Evolutionary conservation across 2,797 vertebrate species (phyloP).

Genomic region (Atherinosoma microstoma): DNA sequence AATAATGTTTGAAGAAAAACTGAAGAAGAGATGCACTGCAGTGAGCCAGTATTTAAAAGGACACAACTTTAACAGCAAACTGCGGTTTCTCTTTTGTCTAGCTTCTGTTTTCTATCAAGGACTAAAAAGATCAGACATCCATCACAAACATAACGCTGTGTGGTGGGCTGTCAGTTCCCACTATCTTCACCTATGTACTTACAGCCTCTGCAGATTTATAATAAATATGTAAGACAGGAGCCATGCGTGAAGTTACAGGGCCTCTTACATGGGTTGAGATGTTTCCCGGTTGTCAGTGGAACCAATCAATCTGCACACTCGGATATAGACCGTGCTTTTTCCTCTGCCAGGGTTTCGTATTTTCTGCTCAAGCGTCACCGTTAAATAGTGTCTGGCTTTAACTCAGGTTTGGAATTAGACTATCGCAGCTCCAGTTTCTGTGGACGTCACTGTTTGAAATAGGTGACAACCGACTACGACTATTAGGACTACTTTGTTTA

Average conservation of each 20-base stretch:
- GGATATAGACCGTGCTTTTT: constrained; percentile 12
- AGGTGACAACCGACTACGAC: not conserved
- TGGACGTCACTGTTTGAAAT: not conserved
- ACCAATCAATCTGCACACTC: constrained; percentile 37
- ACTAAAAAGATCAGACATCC: constrained; percentile 25
- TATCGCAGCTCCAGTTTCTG: constrained; percentile 9
- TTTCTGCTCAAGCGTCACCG: constrained; percentile 13
- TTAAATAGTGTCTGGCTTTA: constrained; percentile 15
- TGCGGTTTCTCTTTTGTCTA: not conserved
- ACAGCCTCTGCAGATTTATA: constrained; percentile 20
- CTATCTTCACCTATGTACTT: not conserved
- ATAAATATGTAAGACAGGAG: constrained; percentile 18
- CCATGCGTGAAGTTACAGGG: constrained; percentile 35
- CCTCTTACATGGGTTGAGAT: constrained; percentile 28
- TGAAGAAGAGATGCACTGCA: not conserved
- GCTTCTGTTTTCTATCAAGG: constrained; percentile 12
- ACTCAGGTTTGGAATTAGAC: constrained; percentile 5
- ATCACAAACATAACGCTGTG: constrained; percentile 14
- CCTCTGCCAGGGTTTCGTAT: constrained; percentile 21
- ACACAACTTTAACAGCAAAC: constrained; percentile 25
- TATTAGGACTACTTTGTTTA: not conserved
- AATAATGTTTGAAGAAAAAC: constrained; percentile 19
- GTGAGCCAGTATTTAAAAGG: constrained; percentile 3
- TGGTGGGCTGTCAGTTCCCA: constrained; percentile 13
- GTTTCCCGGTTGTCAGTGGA: constrained; percentile 34